Evolutionary conservation across 2,797 vertebrate genomes (phyloP).

Genomic region (Galaxias olidus): DNA sequence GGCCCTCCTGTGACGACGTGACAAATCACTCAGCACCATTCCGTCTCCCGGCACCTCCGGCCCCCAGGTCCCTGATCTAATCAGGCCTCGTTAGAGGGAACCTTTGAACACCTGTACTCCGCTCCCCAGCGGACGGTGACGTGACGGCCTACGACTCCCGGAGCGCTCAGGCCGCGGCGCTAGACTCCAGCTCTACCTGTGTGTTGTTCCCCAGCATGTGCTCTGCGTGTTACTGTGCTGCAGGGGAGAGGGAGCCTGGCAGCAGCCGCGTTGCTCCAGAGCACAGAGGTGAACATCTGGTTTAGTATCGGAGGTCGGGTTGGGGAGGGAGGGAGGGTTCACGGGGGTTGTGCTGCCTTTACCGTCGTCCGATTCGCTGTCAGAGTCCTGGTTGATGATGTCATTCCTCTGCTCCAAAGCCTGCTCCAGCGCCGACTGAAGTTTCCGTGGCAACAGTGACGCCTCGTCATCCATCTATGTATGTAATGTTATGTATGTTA

Average conservation of each 20-base stretch:
- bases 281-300: constrained; percentile 44
- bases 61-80: too few relatives aligned
- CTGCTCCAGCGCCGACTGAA: constrained; percentile 96
- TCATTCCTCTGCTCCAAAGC: constrained; percentile 95
- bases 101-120: not conserved
- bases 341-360: constrained; percentile 57
- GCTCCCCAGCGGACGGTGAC: not conserved
- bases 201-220: constrained; percentile 20
- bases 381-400: constrained; percentile 95
- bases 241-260: not conserved
- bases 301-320: not conserved
- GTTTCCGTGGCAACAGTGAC: constrained; percentile 93
- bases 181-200: not conserved
- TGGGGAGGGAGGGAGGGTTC: too few relatives aligned
- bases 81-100: too few relatives aligned
- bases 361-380: constrained; percentile 98
- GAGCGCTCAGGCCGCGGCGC: not conserved
- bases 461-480: constrained; percentile 97
- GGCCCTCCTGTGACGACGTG: too few relatives aligned
- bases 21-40: too few relatives aligned
- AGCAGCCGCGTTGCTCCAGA: constrained; percentile 19
- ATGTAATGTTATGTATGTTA: constrained; percentile 42
- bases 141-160: not conserved
- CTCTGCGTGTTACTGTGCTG: constrained; percentile 12
- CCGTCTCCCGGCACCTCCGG: too few relatives aligned